Evolutionary conservation across 2,113 vertebrate species (phyloP), one percentile per base, ranked within the genome.

Genomic region (Parotia lawesii): DNA sequence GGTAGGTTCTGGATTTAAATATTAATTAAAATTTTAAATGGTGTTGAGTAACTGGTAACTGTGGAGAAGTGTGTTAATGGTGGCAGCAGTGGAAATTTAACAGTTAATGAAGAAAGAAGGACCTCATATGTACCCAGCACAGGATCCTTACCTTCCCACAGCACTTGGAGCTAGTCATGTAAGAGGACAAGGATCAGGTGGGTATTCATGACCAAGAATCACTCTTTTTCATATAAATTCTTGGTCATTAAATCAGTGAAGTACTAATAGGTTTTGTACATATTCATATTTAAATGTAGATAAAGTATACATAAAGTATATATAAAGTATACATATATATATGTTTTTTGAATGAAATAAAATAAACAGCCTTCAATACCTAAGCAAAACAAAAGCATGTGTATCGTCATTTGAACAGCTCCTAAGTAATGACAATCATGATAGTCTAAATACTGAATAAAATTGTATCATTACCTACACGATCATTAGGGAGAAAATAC

Each of bases 91-190:
- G 15, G 45, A 67, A 75, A 65, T 37, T 11, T 57, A 38, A 12
- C 3, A 48, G 12, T 23, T 74, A 74, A 57, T 35, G 47, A 42
- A 61, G 22, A 44, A 31, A 60, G 16, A 42, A 47, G 23, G 24
- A 25, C 72, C 21, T 81, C 6, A 0, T 11, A 6, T 1, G 4
- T 24, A 17, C 28, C 10, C 37, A 56, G 15, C 2, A 15, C 0
- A 27, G n/a, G 12, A 23, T 69, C n/a, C 48, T 72, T 23, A 2
- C 16, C 31, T 85, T 93, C 20, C 62, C 24, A 9, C 14, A 40
- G 48, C 16, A 28, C n/a, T 44, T 69, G 27, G 5, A 71, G 51
- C 8, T 28, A 14, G 10, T 31, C 19, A 15, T 35, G 15, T 56
- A 19, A 60, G 33, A 67, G 14, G 28, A 35, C 14, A 54, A 71